phyloP scores from a whole-genome alignment of 2,797 vertebrate species.

The Hirundo rustica region DNA sequence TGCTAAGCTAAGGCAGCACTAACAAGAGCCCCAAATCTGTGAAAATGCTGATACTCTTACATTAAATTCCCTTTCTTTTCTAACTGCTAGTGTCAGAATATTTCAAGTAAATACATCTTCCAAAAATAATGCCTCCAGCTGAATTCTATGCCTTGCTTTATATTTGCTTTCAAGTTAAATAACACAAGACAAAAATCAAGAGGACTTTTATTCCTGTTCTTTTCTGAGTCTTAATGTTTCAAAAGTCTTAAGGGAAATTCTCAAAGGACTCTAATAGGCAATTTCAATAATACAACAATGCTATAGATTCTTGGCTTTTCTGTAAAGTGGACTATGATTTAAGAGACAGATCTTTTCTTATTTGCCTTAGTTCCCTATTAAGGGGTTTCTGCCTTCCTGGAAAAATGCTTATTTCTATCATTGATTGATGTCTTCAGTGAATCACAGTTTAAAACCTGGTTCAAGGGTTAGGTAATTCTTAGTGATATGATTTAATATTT shows the following conservation, averaged over 20 bases:
- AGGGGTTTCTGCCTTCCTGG: conserved; percentile 42
- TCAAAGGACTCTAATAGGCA: conserved; percentile 31
- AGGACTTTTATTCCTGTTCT: neutral
- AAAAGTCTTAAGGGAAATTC: neutral
- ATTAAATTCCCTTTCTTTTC: neutral
- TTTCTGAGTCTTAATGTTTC: neutral
- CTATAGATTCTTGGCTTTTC: conserved; percentile 43
- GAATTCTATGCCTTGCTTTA: neutral
- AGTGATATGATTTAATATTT: conserved; percentile 37
- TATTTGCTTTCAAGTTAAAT: conserved; percentile 39
- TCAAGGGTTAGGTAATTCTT: conserved; percentile 47
- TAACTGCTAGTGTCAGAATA: neutral
- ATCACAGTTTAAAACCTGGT: conserved; percentile 22
- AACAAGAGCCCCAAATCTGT: neutral
- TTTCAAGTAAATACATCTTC: neutral
- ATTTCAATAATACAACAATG: conserved; percentile 30
- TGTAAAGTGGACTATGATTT: conserved; percentile 26
- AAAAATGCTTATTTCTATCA: conserved; percentile 33
- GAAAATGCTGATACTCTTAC: neutral
- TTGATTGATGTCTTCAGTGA: conserved; percentile 41
- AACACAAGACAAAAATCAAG: neutral
- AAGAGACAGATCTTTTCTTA: conserved; percentile 13
- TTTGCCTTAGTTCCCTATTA: conserved; percentile 16
- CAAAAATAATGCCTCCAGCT: neutral
- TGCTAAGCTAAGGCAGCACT: neutral